Evolutionary conservation across 2,113 vertebrate species (phyloP).

Genomic region (Castor canadensis): DNA sequence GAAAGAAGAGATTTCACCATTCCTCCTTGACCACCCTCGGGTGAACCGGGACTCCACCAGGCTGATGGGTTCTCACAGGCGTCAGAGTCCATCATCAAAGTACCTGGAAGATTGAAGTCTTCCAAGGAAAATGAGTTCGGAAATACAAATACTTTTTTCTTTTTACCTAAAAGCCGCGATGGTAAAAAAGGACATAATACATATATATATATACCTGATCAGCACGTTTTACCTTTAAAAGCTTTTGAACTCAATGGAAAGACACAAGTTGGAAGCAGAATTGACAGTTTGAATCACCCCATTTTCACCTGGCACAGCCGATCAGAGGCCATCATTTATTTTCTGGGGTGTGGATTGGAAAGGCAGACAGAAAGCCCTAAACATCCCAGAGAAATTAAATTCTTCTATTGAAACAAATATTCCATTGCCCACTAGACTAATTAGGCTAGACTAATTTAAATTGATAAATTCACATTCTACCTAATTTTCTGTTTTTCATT

Average conservation of each 20-base stretch:
- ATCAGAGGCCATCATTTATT: slow-evolving; percentile 67
- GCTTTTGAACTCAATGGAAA: slow-evolving; percentile 76
- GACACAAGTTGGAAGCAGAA: slow-evolving; percentile 60
- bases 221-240: slow-evolving; percentile 60
- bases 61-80: background rate
- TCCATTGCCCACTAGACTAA: background rate
- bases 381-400: slow-evolving; percentile 50
- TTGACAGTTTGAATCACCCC: slow-evolving; percentile 68
- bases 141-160: slow-evolving; percentile 56
- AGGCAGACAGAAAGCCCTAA: slow-evolving; percentile 25
- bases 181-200: slow-evolving; percentile 76
- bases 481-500: slow-evolving; percentile 50
- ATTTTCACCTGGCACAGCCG: slow-evolving; percentile 66
- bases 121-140: slow-evolving; percentile 53
- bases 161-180: slow-evolving; percentile 54
- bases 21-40: background rate
- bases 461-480: slow-evolving; percentile 40
- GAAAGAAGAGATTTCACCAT: background rate
- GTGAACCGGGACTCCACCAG: background rate
- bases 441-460: slow-evolving; percentile 41
- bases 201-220: slow-evolving; percentile 43
- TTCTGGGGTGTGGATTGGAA: slow-evolving; percentile 42
- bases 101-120: slow-evolving; percentile 51
- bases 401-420: slow-evolving; percentile 29
- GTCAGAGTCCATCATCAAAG: slow-evolving; percentile 38